These are phyloP conservation scores for Cepaea hortensis DNA, from an alignment of 2,888 invertebrate species.

Conservation along the genomic window DNA sequence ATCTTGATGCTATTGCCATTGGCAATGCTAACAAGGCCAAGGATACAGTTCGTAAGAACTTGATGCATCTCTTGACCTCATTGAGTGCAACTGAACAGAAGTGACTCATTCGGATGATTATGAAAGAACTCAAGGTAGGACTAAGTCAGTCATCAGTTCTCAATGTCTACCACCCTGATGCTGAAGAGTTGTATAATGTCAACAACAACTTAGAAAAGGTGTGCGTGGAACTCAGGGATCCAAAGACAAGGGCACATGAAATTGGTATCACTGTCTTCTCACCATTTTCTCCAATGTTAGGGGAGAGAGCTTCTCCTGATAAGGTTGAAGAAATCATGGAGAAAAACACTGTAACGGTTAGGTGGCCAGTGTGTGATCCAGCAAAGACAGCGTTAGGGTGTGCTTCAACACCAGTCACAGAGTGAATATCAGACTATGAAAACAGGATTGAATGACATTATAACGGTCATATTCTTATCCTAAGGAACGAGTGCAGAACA, in stretches of 20 bases:
- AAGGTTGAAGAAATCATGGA: constrained; percentile 79
- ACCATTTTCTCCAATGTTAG: constrained; percentile 91
- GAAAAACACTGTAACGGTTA: too few relatives aligned
- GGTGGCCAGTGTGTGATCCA: too few relatives aligned
- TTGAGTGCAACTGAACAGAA: constrained; percentile 87
- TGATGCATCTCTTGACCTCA: constrained; percentile 83
- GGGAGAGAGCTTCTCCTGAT: constrained; percentile 82
- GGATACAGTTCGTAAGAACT: constrained; percentile 79
- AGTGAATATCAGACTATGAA: too few relatives aligned
- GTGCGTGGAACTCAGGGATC: constrained; percentile 83
- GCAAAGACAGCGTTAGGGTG: too few relatives aligned
- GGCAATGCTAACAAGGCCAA: constrained; percentile 80
- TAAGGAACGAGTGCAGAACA: too few relatives aligned
- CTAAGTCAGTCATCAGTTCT: constrained; percentile 85
- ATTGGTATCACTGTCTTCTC: constrained; percentile 85
- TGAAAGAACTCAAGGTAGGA: constrained; percentile 86
- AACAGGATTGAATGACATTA: too few relatives aligned
- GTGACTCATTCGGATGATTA: constrained; percentile 91
- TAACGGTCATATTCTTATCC: too few relatives aligned
- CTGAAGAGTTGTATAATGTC: constrained; percentile 84
- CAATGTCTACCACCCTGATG: constrained; percentile 86
- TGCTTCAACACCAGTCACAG: too few relatives aligned
- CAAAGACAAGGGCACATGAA: constrained; percentile 81
- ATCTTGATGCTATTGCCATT: constrained; percentile 85
- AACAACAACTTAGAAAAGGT: constrained; percentile 84